Evolutionary conservation across 1,140 invertebrate genomes (phyloP), one percentile per base, ranked within the genome.

Genomic region (Daktulosphaira vitifoliae): DNA sequence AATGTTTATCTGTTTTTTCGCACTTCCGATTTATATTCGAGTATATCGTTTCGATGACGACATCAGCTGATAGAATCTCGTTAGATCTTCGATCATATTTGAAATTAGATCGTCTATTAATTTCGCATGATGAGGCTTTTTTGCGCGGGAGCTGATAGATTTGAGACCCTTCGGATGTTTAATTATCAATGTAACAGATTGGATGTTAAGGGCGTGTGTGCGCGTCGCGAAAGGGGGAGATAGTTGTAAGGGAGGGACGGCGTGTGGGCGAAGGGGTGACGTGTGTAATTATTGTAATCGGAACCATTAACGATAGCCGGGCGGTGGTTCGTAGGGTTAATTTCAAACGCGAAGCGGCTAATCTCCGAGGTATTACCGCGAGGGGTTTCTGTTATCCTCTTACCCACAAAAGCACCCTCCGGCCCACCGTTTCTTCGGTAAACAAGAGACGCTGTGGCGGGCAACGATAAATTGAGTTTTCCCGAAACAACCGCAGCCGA

Each of bases 171-270:
- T n/a, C n/a, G n/a, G n/a, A n/a, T n/a, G n/a, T n/a, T n/a, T 59
- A 62, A 62, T 62, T 62, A 62, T 46, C n/a, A n/a, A n/a, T n/a
- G n/a, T 62, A 62, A 62, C 42, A 46, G 42, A 62, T 62, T 46
- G 56, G 20, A 44, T 3, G 39, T 11, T 11, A 33, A 33, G 11
- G 11, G 29, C 5, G 29, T 5, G 11, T 6, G 29, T 33, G 11
- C 11, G 29, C 29, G 29, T 33, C 11, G 29, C 5, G 29, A 33
- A 33, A 33, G 29, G 29, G 29, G 11, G 29, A 33, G 29, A 6
- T 33, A 11, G 29, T 5, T 33, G 29, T 5, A 11, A 33, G 5
- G 11, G 29, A 33, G 29, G 11, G 29, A 33, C 15, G 11, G 42
- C 42, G 16, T n/a, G 16, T 39, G 16, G 25, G 22, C 9, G 39